phyloP scores from a whole-genome alignment of 2,113 vertebrate species.

The Cricetomys ansorgei region DNA sequence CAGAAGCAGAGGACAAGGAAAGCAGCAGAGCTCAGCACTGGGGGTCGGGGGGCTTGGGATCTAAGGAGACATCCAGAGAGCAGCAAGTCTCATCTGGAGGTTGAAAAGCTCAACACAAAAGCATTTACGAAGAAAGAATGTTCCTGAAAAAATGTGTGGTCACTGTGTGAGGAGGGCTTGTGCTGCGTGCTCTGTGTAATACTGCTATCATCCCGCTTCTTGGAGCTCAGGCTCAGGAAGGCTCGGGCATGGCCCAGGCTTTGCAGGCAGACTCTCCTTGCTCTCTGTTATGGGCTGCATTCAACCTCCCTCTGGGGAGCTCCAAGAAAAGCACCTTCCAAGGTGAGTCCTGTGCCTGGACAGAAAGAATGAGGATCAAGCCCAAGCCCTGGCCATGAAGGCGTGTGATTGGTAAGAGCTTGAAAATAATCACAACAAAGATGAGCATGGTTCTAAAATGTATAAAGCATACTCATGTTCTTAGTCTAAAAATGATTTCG shows the following conservation, averaged over 20 bases:
- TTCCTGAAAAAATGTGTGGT: background rate
- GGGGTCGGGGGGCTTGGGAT: background rate
- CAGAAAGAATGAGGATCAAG: background rate
- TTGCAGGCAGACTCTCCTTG: background rate
- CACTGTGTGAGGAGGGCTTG: background rate
- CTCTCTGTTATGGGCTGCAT: background rate
- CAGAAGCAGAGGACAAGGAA: background rate
- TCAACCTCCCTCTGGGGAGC: background rate
- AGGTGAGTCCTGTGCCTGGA: background rate
- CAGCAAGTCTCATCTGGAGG: background rate
- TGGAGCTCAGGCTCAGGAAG: background rate
- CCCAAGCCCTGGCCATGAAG: background rate
- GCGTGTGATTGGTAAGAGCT: background rate
- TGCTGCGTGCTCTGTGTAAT: background rate
- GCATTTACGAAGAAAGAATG: background rate
- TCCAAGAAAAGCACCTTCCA: background rate
- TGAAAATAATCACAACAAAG: constrained; percentile 24
- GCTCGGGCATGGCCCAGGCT: background rate
- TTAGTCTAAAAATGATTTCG: background rate
- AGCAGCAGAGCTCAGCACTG: background rate
- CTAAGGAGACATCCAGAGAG: background rate
- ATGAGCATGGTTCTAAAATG: background rate
- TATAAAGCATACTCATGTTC: background rate
- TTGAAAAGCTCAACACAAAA: background rate
- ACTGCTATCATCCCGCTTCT: background rate